Conservation (phyloP, 2,888 invertebrate genomes). For the Ornithoptera alexandrae region DNA sequence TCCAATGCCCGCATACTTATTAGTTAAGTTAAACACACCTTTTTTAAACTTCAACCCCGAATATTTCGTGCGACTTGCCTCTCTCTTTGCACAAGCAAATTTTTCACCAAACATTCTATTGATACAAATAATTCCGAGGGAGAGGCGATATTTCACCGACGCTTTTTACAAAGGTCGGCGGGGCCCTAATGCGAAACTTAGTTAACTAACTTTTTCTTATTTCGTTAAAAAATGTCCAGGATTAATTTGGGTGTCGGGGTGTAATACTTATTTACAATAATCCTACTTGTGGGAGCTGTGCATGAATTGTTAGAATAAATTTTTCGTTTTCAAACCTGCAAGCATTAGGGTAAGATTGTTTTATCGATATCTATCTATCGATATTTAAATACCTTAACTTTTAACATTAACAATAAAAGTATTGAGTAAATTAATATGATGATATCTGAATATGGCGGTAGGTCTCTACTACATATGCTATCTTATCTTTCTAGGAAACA, state of each 20-base stretch:
- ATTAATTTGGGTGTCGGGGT: conserved; percentile 70
- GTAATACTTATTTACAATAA: conserved; percentile 79
- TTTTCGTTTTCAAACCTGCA: conserved; percentile 58
- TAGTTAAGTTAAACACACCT: conserved; percentile 76
- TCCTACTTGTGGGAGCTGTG: conserved; percentile 65
- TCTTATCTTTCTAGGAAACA: no score
- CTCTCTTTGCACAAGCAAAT: conserved; percentile 65
- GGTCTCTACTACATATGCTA: no score
- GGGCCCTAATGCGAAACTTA: conserved; percentile 52
- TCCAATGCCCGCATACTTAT: conserved; percentile 62
- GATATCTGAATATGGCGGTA: no score
- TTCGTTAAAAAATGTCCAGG: conserved; percentile 66
- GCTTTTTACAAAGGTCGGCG: conserved; percentile 56
- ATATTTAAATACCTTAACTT: background rate
- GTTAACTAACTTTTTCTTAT: conserved; percentile 72
- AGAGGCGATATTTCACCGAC: conserved; percentile 66
- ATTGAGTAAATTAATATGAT: no score
- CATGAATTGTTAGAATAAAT: conserved; percentile 73
- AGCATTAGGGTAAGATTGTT: conserved; percentile 46
- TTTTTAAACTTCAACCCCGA: conserved; percentile 61
- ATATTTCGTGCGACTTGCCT: conserved; percentile 52
- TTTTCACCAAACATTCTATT: conserved; percentile 68
- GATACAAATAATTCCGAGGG: conserved; percentile 72
- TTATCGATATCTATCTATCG: conserved; percentile 8
- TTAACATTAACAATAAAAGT: no score